phyloP scores from a whole-genome alignment of 2,797 vertebrate genomes.

The Margarornis squamiger region DNA sequence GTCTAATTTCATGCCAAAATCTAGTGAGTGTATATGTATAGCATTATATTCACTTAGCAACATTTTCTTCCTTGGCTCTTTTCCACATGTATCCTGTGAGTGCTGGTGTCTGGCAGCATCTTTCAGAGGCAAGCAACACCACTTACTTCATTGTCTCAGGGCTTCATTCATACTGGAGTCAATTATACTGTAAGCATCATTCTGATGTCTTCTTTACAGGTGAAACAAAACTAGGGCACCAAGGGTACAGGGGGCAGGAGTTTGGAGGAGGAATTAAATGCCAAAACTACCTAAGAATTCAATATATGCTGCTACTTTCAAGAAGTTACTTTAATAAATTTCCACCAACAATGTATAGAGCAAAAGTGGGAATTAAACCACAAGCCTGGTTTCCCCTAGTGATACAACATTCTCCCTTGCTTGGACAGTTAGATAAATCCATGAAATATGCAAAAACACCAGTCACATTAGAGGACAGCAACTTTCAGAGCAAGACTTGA shows the following conservation, averaged over 20 bases:
- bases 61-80: background rate
- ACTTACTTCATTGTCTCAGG: background rate
- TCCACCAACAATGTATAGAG: accelerated
- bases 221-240: background rate
- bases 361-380: background rate
- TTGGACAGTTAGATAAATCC: background rate
- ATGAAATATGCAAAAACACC: background rate
- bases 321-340: background rate
- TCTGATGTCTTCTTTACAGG: background rate
- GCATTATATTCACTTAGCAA: background rate
- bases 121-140: background rate
- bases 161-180: background rate
- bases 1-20: background rate
- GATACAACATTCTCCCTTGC: background rate
- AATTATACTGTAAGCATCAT: background rate
- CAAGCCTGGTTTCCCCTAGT: background rate
- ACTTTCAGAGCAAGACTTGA: background rate
- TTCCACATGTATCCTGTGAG: background rate
- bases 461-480: background rate
- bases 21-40: background rate
- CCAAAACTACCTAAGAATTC: background rate
- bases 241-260: background rate
- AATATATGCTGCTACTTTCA: background rate
- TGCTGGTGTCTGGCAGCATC: background rate
- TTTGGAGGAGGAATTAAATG: background rate